Conservation (phyloP, 2,797 vertebrate species). For the Poecilia wingei region DNA sequence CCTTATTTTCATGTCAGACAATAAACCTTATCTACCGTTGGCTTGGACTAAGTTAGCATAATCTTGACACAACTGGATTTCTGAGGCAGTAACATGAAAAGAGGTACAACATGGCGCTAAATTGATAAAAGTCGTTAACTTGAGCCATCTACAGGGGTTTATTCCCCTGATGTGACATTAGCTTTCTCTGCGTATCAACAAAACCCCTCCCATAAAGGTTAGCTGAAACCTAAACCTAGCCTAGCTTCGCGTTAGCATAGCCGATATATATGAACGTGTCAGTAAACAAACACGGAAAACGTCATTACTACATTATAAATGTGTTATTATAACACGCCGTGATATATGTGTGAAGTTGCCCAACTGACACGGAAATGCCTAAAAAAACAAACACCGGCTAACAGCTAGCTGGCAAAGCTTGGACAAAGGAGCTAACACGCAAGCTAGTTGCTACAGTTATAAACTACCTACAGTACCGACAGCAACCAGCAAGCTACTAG, state of each 20-base stretch:
- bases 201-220: slow-evolving; percentile 46
- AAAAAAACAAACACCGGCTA: slow-evolving; percentile 2
- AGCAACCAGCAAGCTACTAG: background rate
- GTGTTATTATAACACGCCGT: background rate
- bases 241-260: slow-evolving; percentile 45
- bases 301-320: background rate
- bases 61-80: slow-evolving; percentile 3
- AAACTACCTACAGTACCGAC: slow-evolving; percentile 23
- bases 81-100: background rate
- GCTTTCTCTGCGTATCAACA: slow-evolving; percentile 16
- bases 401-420: slow-evolving; percentile 23
- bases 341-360: background rate
- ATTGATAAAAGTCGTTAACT: background rate
- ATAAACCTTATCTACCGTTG: background rate
- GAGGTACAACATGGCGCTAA: slow-evolving; percentile 22
- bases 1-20: background rate
- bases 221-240: slow-evolving; percentile 47
- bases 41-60: background rate
- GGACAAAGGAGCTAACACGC: slow-evolving; percentile 64
- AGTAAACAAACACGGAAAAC: slow-evolving; percentile 25
- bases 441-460: slow-evolving; percentile 54
- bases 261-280: slow-evolving; percentile 21
- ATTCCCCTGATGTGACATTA: slow-evolving; percentile 37
- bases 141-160: slow-evolving; percentile 6
- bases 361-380: fast-evolving